These are phyloP conservation scores for Rhingia campestris DNA, from an alignment of 2,888 invertebrate genomes.

Conservation along the genomic window DNA sequence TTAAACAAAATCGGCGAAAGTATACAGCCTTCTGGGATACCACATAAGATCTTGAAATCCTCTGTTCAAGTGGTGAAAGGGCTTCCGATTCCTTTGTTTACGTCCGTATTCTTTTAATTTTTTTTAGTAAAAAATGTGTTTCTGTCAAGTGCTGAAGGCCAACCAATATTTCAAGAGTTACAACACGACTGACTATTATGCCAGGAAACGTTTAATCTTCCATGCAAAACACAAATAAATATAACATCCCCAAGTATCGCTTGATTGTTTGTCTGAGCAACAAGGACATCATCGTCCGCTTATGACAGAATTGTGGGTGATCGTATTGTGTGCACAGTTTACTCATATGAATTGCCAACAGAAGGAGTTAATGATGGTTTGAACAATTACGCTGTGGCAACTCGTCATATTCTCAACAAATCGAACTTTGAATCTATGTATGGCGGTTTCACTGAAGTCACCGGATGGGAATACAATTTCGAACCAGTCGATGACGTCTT, in stretches of 20 bases:
- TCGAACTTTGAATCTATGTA: slow-evolving; percentile 96
- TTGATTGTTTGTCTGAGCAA: slow-evolving; percentile 98
- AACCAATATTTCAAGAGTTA: slow-evolving; percentile 99
- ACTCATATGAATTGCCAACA: slow-evolving; percentile 97
- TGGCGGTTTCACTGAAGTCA: slow-evolving; percentile 93
- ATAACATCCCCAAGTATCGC: slow-evolving; percentile 99
- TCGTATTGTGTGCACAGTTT: slow-evolving; percentile 97
- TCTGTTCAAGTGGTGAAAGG: no score
- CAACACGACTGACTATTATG: slow-evolving; percentile 99
- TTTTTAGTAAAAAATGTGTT: slow-evolving; percentile 86
- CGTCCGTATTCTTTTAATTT: no score
- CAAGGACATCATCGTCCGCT: slow-evolving; percentile 97
- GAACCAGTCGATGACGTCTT: slow-evolving; percentile 96
- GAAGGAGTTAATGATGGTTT: slow-evolving; percentile 98
- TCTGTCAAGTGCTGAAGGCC: slow-evolving; percentile 99
- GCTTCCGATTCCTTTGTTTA: no score
- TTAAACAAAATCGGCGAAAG: no score
- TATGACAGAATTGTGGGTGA: slow-evolving; percentile 99
- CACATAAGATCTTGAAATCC: no score
- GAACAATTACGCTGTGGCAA: slow-evolving; percentile 99
- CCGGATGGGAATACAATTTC: slow-evolving; percentile 97
- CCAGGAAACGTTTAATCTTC: slow-evolving; percentile 96
- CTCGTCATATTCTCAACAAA: slow-evolving; percentile 95
- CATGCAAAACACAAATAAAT: slow-evolving; percentile 99
- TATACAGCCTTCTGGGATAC: no score